These are phyloP conservation scores for Liparis tanakae DNA, from an alignment of 2,797 vertebrate species.

Conservation along the genomic window DNA sequence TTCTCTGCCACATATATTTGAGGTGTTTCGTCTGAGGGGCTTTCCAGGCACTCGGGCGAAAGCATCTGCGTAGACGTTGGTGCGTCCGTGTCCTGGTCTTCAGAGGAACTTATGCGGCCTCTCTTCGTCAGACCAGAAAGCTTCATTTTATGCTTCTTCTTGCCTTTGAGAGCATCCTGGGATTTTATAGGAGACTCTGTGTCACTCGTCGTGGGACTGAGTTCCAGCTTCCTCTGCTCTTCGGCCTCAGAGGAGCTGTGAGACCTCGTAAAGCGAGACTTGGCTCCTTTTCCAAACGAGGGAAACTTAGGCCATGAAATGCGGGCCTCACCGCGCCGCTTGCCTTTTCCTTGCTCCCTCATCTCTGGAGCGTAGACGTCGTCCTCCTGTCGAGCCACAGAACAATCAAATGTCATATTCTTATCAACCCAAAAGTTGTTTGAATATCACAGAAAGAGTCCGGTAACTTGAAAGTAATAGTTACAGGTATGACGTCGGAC, in stretches of 20 bases:
- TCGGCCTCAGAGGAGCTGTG: constrained; percentile 95
- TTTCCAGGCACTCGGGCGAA: constrained; percentile 68
- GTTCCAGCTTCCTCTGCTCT: constrained; percentile 83
- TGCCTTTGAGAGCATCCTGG: constrained; percentile 79
- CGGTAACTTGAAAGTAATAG: constrained; percentile 50
- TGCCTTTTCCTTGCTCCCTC: constrained; percentile 84
- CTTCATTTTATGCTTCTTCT: constrained; percentile 83
- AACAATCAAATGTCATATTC: constrained; percentile 33
- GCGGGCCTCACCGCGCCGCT: constrained; percentile 86
- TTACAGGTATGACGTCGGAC: constrained; percentile 75
- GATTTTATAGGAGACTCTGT: constrained; percentile 87
- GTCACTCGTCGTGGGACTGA: constrained; percentile 91
- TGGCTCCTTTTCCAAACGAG: constrained; percentile 85
- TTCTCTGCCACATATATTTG: constrained; percentile 52
- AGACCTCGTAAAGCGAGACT: constrained; percentile 88
- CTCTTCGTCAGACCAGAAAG: constrained; percentile 83
- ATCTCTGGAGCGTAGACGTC: constrained; percentile 74
- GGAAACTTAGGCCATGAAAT: constrained; percentile 97
- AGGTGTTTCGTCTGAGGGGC: constrained; percentile 55
- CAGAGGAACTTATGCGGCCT: constrained; percentile 83
- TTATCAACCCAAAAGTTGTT: background rate
- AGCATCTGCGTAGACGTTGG: constrained; percentile 59
- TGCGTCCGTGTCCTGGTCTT: constrained; percentile 77
- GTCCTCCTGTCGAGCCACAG: constrained; percentile 74
- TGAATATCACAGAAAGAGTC: constrained; percentile 16